phyloP scores from a whole-genome alignment of 2,888 invertebrate genomes.

The Trissolcus brochymenae region DNA sequence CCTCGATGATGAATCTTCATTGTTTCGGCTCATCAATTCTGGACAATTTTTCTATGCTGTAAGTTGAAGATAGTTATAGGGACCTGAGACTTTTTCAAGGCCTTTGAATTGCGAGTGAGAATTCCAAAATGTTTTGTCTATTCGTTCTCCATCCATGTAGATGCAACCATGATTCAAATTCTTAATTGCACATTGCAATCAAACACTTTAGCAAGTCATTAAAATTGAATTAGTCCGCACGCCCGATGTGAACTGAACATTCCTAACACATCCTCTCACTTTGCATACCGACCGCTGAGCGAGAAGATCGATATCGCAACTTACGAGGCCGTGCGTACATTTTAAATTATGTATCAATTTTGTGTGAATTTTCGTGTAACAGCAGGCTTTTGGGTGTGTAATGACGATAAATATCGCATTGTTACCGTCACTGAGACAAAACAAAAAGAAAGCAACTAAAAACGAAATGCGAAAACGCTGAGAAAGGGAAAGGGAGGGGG shows the following conservation, averaged over 20 bases:
- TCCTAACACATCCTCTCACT: slow-evolving; percentile 41
- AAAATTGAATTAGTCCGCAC: slow-evolving; percentile 30
- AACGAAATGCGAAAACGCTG: slow-evolving; percentile 13
- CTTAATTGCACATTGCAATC: slow-evolving; percentile 26
- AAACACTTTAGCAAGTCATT: slow-evolving; percentile 50
- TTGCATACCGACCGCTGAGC: slow-evolving; percentile 45
- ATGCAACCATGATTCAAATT: too few species aligned
- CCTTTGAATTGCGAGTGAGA: neutral
- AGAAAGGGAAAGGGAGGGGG: neutral
- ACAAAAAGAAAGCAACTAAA: slow-evolving; percentile 8
- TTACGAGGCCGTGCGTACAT: slow-evolving; percentile 44
- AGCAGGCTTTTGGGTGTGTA: slow-evolving; percentile 51
- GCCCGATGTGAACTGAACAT: slow-evolving; percentile 38
- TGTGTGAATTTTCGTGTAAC: slow-evolving; percentile 58
- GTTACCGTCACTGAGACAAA: slow-evolving; percentile 29
- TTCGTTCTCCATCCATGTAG: too few species aligned
- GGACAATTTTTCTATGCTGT: too few species aligned
- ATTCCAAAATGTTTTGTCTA: neutral
- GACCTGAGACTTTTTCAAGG: too few species aligned
- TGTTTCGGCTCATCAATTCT: neutral
- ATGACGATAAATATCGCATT: slow-evolving; percentile 58
- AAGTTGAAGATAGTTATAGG: too few species aligned
- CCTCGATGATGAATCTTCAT: too few species aligned
- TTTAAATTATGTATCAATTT: slow-evolving; percentile 56
- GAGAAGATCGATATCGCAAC: slow-evolving; percentile 46